Conservation (phyloP, 2,797 vertebrate genomes). For the Brachyrhaphis roseni region DNA sequence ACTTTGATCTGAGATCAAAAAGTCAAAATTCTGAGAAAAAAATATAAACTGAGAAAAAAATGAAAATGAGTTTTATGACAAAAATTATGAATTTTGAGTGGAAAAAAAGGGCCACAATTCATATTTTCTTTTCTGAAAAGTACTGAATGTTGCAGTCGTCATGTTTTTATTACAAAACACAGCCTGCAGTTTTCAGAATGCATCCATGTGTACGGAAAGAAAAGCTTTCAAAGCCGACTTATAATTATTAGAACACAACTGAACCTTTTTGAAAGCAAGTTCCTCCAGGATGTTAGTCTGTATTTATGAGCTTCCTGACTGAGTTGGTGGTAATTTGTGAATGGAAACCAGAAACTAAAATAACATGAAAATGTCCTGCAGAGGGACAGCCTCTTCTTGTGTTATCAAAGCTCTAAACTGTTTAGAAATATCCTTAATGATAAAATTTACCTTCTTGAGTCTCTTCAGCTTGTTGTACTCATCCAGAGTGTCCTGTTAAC, state of each 20-base stretch:
- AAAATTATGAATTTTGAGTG: too few relatives aligned
- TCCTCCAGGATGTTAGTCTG: background rate
- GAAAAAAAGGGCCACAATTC: too few relatives aligned
- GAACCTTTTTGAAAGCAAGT: background rate
- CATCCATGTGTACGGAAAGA: background rate
- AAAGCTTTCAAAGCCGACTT: background rate
- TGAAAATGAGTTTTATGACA: too few relatives aligned
- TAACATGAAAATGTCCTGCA: background rate
- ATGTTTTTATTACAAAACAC: background rate
- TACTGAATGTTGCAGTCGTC: too few relatives aligned
- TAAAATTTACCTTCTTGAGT: conserved; percentile 65
- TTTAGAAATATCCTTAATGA: background rate
- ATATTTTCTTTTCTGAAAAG: too few relatives aligned
- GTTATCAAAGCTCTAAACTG: background rate
- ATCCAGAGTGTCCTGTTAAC: conserved; percentile 80
- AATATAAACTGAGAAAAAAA: too few relatives aligned
- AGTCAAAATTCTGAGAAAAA: too few relatives aligned
- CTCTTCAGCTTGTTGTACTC: conserved; percentile 83
- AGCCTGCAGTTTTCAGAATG: background rate
- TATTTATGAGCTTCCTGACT: background rate
- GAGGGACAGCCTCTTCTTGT: background rate
- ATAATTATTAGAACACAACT: background rate
- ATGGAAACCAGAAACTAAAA: background rate
- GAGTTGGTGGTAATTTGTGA: background rate
- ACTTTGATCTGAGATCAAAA: too few relatives aligned